These are phyloP conservation scores for Caranx melampygus DNA, from an alignment of 2,113 vertebrate genomes.

Conservation along the genomic window DNA sequence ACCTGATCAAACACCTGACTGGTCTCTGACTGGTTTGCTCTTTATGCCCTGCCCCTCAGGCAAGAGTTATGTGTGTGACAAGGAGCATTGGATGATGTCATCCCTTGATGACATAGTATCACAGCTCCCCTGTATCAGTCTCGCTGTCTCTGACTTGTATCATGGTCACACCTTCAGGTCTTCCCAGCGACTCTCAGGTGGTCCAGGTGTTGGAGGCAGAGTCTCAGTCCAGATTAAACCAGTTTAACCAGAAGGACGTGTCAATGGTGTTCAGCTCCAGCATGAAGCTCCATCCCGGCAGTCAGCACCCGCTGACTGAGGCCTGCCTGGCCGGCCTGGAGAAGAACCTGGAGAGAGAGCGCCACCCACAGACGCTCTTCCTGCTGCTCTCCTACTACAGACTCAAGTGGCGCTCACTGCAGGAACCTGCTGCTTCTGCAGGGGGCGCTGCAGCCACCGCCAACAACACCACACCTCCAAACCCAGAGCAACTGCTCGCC, in stretches of 20 bases:
- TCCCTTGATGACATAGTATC: neutral
- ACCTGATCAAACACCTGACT: too few species aligned
- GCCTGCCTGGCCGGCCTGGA: constrained; percentile 88
- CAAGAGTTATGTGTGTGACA: neutral
- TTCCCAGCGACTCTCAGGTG: constrained; percentile 86
- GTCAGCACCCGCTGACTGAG: constrained; percentile 87
- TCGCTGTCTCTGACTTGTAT: too few species aligned
- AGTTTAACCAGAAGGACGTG: constrained; percentile 91
- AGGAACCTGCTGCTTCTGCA: constrained; percentile 26
- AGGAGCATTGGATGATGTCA: neutral
- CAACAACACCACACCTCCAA: constrained; percentile 16
- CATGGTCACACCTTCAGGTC: constrained; percentile 76
- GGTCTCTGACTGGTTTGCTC: neutral
- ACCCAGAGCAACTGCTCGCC: constrained; percentile 85
- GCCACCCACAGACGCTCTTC: constrained; percentile 91
- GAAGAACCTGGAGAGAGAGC: constrained; percentile 89
- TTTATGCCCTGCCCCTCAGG: neutral
- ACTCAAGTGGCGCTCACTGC: constrained; percentile 83
- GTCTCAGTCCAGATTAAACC: constrained; percentile 85
- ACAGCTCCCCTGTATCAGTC: too few species aligned
- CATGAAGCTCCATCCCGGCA: constrained; percentile 88
- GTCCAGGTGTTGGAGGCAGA: constrained; percentile 90
- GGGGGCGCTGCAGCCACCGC: neutral
- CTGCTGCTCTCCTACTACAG: constrained; percentile 90
- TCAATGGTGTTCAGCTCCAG: constrained; percentile 92